Base-by-base conservation (phyloP, 2,888 invertebrate species). In the Acanthosepion esculentum region DNA sequence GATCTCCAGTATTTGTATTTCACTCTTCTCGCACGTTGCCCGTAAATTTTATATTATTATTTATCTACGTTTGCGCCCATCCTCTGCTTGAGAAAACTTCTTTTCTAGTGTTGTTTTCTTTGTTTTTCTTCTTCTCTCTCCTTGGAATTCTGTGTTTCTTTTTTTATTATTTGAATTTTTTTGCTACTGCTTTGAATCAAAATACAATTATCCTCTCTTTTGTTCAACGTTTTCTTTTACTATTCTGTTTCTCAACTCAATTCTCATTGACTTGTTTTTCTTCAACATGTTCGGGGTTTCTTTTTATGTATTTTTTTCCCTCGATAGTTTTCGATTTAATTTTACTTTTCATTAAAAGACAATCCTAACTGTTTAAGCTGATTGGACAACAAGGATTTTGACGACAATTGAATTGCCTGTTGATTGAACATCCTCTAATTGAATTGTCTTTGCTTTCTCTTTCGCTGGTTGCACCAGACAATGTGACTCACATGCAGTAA, bases 351-450 rank as follows among this genome's bases (percentile, higher is more conserved):
- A 78, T 78, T 78, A 78, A 78, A 78, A n/a, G 78, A 78, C 78
- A 78, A 78, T 78, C 78, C 78, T n/a, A n/a, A 59, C 59, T 59
- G n/a, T 78, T 78, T 78, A 78, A 78, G 78, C 33, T 78, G 78
- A 78, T 78, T 78, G 78, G 78, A 78, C 78, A 78, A 78, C 78
- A n/a, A 78, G 78, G 78, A 78, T 78, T 78, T 59, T 59, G 59
- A 78, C 33, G 78, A 78, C n/a, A 78, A 78, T n/a, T 78, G 78
- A 78, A 78, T 78, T 78, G 78, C n/a, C 33, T 78, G 78, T 78
- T 78, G 78, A 78, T 78, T 78, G 78, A 78, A 78, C n/a, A 33
- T 78, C 23, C 33, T 78, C n/a, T 78, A 78, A 78, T 78, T n/a
- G 15, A 33, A 78, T 78, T 78, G n/a, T 78, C 78, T 33, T 33